A percentile compares a stretch with the other conserved stretches of the same genome.
These are phyloP conservation scores for Agonopterix heracliana DNA, from an alignment of 2,888 invertebrate genomes.

Conservation along the genomic window DNA sequence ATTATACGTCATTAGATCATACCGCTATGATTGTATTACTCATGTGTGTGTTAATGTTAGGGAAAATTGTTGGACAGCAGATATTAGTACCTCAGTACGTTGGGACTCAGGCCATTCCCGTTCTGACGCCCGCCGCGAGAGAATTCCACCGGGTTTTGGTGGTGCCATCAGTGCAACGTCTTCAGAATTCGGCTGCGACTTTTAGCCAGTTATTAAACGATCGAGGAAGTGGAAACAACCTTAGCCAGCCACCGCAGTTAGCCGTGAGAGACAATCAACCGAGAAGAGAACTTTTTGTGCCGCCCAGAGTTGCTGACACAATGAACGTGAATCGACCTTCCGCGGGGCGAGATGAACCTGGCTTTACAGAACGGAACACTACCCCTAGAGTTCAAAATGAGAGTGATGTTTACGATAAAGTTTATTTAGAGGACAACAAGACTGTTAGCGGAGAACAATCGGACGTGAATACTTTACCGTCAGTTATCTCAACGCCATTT, in stretches of 20 bases:
- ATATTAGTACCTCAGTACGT: slow-evolving; percentile 22
- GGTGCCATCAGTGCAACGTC: slow-evolving; percentile 14
- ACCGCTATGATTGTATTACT: slow-evolving; percentile 38
- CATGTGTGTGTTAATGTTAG: slow-evolving; percentile 31
- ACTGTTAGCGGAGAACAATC: no score
- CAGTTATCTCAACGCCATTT: not conserved
- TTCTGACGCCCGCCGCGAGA: slow-evolving; percentile 11
- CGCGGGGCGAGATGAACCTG: not conserved
- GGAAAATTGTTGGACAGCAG: slow-evolving; percentile 34
- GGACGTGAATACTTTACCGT: not conserved
- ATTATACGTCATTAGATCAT: slow-evolving; percentile 3
- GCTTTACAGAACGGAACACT: slow-evolving; percentile 7
- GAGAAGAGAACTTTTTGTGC: slow-evolving; percentile 20
- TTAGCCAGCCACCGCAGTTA: slow-evolving; percentile 16
- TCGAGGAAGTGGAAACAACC: slow-evolving; percentile 12
- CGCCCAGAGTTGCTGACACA: slow-evolving; percentile 16
- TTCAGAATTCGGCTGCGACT: slow-evolving; percentile 16
- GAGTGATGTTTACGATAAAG: not conserved
- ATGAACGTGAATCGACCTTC: slow-evolving; percentile 5
- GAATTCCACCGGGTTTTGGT: slow-evolving; percentile 5
- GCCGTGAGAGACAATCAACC: slow-evolving; percentile 19
- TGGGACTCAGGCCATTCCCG: slow-evolving; percentile 14
- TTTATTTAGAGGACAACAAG: not conserved
- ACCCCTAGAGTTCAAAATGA: not conserved
- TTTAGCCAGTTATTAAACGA: slow-evolving; percentile 4